Percentiles rank a stretch among this genome's conserved stretches.
These are phyloP conservation scores for Apamea sordens DNA, from an alignment of 2,888 invertebrate genomes.

Conservation along the genomic window DNA sequence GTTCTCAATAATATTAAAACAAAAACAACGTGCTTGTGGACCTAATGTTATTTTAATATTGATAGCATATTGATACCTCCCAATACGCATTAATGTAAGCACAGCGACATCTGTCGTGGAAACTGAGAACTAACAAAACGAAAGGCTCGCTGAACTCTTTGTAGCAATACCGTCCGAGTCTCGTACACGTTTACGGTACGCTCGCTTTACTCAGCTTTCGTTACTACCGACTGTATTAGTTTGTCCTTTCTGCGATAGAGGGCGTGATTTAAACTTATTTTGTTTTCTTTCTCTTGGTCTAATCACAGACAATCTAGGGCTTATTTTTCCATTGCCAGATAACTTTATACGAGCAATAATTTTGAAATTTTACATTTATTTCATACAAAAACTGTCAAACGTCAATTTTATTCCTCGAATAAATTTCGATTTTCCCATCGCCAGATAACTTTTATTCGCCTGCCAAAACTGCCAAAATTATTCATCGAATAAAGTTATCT, in stretches of 20 bases:
- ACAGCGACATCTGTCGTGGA: constrained; percentile 48
- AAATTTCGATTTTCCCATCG: too few relatives aligned
- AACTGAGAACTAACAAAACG: background rate
- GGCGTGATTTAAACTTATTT: constrained; percentile 35
- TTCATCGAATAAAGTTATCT: too few relatives aligned
- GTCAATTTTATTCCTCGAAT: too few relatives aligned
- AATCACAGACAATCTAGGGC: background rate
- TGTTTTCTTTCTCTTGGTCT: background rate
- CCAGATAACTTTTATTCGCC: too few relatives aligned
- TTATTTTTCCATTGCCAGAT: too few relatives aligned
- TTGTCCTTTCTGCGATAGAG: constrained; percentile 12
- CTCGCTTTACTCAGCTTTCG: background rate
- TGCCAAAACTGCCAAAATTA: too few relatives aligned
- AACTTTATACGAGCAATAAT: too few relatives aligned
- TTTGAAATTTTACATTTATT: too few relatives aligned
- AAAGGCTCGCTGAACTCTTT: background rate
- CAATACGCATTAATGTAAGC: background rate
- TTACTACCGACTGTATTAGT: constrained; percentile 2
- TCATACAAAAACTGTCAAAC: too few relatives aligned
- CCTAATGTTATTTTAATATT: background rate
- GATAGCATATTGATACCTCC: background rate
- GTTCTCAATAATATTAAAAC: background rate
- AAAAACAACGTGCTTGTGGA: background rate
- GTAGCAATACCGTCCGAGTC: background rate
- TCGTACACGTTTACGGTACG: background rate